Conservation (phyloP, 2,113 vertebrate species). For the Halichoerus grypus region DNA sequence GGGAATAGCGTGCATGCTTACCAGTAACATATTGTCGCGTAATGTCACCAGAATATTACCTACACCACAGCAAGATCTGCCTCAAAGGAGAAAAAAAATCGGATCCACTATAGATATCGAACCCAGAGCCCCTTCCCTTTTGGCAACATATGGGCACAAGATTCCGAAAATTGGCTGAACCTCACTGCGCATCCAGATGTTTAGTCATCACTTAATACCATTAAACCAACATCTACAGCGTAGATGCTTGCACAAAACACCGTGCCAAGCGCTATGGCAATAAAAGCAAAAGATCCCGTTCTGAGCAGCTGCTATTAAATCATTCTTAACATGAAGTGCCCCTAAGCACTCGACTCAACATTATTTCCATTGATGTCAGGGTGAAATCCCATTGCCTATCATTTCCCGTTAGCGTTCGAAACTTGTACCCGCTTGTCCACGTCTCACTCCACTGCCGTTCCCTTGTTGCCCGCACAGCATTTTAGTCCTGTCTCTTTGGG, state of each 20-base stretch:
- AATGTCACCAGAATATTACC: neutral
- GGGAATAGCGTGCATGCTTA: neutral
- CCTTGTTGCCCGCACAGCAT: neutral
- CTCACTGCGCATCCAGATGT: slow-evolving; percentile 13
- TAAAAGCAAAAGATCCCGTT: slow-evolving; percentile 33
- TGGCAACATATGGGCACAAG: neutral
- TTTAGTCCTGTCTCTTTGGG: slow-evolving; percentile 7
- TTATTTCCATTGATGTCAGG: slow-evolving; percentile 60
- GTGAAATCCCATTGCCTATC: slow-evolving; percentile 32
- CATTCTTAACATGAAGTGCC: slow-evolving; percentile 52
- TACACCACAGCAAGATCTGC: neutral
- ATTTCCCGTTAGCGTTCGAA: slow-evolving; percentile 37
- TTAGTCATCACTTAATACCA: slow-evolving; percentile 10
- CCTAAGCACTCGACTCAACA: neutral
- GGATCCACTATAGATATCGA: neutral
- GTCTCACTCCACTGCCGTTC: neutral
- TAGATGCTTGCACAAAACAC: neutral
- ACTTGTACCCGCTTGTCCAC: neutral
- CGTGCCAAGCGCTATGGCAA: neutral
- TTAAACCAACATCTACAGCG: neutral
- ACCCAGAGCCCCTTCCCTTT: neutral
- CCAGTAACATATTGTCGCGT: neutral
- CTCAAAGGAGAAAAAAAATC: neutral
- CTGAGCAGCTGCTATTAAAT: slow-evolving; percentile 60
- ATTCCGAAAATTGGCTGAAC: neutral